Evolutionary conservation across 2,113 vertebrate genomes (phyloP).

Genomic region (Dicaeum eximium): DNA sequence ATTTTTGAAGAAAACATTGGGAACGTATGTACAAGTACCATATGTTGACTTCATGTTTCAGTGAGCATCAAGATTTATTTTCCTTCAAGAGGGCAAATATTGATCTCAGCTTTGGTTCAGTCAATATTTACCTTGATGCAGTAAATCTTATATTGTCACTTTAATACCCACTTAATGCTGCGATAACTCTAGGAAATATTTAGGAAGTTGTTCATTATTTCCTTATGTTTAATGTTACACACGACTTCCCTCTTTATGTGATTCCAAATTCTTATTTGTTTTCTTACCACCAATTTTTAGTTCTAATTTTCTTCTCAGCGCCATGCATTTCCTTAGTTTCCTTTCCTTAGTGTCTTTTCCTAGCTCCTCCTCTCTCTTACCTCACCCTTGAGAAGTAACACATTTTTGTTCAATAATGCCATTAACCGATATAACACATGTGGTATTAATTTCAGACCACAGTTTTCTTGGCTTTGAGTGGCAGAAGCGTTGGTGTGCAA

Average conservation of each 20-base stretch:
- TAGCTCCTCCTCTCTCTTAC: background rate
- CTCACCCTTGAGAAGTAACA: background rate
- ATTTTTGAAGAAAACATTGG: slow-evolving; percentile 38
- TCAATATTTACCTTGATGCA: slow-evolving; percentile 63
- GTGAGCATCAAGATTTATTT: slow-evolving; percentile 61
- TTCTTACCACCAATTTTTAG: background rate
- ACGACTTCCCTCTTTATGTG: background rate
- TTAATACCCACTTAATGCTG: slow-evolving; percentile 52
- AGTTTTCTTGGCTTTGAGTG: slow-evolving; percentile 96
- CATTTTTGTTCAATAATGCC: background rate
- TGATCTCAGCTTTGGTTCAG: slow-evolving; percentile 57
- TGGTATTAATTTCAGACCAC: slow-evolving; percentile 80
- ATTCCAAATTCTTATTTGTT: slow-evolving; percentile 25
- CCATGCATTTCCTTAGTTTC: background rate
- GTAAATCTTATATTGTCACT: slow-evolving; percentile 59
- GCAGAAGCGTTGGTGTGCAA: slow-evolving; percentile 96
- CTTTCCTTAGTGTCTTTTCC: background rate
- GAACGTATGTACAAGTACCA: slow-evolving; percentile 8
- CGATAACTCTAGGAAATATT: slow-evolving; percentile 52
- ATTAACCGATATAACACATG: background rate
- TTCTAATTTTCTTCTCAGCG: background rate
- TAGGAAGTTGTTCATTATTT: slow-evolving; percentile 60
- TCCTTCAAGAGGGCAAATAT: slow-evolving; percentile 53
- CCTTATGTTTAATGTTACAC: slow-evolving; percentile 35
- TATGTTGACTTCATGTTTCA: slow-evolving; percentile 60